phyloP scores from a whole-genome alignment of 2,888 invertebrate genomes.

The Phragmatobia fuliginosa region DNA sequence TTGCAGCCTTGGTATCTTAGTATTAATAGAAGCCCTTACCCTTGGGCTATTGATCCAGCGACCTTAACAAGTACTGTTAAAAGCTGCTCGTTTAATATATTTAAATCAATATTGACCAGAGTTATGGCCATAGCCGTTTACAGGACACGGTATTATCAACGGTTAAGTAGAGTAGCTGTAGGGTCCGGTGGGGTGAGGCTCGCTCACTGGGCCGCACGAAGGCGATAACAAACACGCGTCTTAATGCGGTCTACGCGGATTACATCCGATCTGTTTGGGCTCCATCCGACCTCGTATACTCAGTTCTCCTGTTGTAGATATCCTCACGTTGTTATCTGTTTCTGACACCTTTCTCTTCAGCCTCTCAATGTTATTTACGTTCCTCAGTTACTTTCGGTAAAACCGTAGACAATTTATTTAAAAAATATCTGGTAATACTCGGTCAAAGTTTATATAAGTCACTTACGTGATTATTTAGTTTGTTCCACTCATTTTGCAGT shows the following conservation, averaged over 20 bases:
- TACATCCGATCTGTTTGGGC: neutral
- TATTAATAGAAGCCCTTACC: neutral
- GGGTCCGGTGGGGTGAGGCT: neutral
- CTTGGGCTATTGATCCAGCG: neutral
- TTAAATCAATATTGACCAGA: neutral
- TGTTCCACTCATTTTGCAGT: neutral
- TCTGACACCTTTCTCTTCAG: neutral
- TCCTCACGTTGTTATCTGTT: neutral
- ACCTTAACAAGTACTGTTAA: neutral
- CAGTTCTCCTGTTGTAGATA: neutral
- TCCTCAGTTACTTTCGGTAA: neutral
- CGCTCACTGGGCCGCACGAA: constrained; percentile 10
- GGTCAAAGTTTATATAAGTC: neutral
- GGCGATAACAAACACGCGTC: constrained; percentile 10
- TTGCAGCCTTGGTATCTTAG: neutral
- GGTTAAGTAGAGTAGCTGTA: neutral
- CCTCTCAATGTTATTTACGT: neutral
- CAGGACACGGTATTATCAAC: constrained; percentile 5
- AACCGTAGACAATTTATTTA: neutral
- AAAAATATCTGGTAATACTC: neutral
- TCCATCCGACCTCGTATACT: neutral
- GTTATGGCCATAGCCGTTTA: neutral
- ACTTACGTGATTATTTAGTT: neutral
- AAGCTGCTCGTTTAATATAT: neutral
- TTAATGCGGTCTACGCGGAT: neutral